These are phyloP conservation scores for Tethya wilhelma DNA, from an alignment of 37 sponge, comb jelly and placozoan genomes.

Conservation along the genomic window DNA sequence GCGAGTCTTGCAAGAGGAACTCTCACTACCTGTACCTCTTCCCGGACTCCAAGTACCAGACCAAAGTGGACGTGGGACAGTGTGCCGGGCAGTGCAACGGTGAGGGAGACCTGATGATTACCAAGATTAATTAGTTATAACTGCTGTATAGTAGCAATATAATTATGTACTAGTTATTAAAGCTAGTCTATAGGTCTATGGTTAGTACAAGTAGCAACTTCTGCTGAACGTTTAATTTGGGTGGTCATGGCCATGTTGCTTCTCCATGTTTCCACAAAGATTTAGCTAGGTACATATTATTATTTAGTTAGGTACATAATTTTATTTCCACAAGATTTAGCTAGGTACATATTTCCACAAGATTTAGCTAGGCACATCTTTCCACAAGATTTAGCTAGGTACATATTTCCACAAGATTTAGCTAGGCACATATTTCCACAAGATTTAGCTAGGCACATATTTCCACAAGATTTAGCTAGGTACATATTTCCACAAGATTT, in stretches of 20 bases:
- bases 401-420: neutral
- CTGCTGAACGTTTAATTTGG: no score
- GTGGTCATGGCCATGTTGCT: no score
- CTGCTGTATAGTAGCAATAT: no score
- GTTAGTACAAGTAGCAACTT: neutral
- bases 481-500: no score
- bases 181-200: neutral
- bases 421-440: neutral
- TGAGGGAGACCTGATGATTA: neutral
- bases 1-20: no score
- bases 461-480: no score
- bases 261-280: no score
- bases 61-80: slow-evolving; percentile 41
- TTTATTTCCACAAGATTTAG: neutral
- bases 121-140: neutral
- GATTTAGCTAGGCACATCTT: neutral
- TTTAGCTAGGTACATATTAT: no score
- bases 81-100: slow-evolving; percentile 52
- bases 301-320: neutral
- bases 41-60: slow-evolving; percentile 38
- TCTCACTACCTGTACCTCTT: slow-evolving; percentile 21
- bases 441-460: no score
- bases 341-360: no score
- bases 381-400: neutral
- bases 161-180: neutral